Base-by-base conservation (phyloP, 2,113 vertebrate genomes). In the Psophia crepitans region DNA sequence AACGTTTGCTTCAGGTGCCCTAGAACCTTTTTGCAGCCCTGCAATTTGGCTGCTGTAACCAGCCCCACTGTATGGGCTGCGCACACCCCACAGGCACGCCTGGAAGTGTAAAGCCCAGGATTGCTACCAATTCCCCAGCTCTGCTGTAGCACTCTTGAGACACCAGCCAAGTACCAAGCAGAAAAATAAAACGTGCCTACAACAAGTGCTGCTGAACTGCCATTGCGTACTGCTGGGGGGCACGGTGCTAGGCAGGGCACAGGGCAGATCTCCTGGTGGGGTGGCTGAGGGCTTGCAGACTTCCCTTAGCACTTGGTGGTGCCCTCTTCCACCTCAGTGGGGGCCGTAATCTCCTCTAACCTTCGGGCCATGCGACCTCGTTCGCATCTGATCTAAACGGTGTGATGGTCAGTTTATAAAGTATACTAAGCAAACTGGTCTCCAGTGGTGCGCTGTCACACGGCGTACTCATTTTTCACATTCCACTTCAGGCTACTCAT, bases 401-500 rank as follows among this genome's bases (percentile, higher is more conserved):
- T 3, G 2, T 12, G 20, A 51, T 58, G 68, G 73, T 63, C 74
- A 79, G 63, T 44, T 73, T 60, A 30, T 32, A 37, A 70, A 89
- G 49, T 11, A 35, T 22, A 41, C 46, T 44, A 12, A 94, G 43
- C 49, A 44, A 82, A 92, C 51, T 6, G 66, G 53, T 65, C 41
- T 79, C 57, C 58, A 61, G 43, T 37, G 84, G 76, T 95, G 77
- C n/a, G 58, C 56, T 41, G 37, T 77, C 89, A 93, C 84, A 84
- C 17, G 57, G 82, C 78, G 76, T 41, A 86, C 49, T 89, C 87
- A 94, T 96, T 91, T 75, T 78, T 93, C 86, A 91, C 92, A 96
- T 96, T 96, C 92, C 82, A 58, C 71, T 89, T 81, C 33, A 74
- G 81, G 53, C 84, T 91, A 78, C 83, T 97, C 95, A 95, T 70